These are phyloP conservation scores for Hylia prasina DNA, from an alignment of 2,113 vertebrate species.

Conservation along the genomic window DNA sequence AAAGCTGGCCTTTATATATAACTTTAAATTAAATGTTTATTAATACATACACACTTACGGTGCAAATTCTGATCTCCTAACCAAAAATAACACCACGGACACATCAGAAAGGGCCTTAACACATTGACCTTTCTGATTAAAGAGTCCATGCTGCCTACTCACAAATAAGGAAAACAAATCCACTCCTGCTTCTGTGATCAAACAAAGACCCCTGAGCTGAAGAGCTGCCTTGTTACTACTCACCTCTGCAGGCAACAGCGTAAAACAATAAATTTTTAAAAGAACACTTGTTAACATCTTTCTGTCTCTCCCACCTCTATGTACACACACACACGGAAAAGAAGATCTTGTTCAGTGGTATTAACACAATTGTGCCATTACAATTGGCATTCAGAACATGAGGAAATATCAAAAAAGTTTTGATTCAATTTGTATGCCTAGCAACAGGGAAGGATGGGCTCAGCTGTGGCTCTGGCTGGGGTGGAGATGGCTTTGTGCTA, in stretches of 20 bases:
- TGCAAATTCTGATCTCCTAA: neutral
- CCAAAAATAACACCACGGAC: neutral
- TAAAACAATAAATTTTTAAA: constrained; percentile 29
- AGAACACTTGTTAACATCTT: constrained; percentile 55
- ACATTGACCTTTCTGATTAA: neutral
- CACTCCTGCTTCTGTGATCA: constrained; percentile 70
- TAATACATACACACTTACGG: neutral
- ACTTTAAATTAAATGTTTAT: neutral
- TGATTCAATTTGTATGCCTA: neutral
- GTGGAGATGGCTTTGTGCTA: neutral
- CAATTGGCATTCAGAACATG: neutral
- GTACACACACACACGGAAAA: neutral
- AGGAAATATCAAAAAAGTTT: neutral
- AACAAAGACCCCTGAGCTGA: constrained; percentile 57
- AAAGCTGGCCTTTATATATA: neutral
- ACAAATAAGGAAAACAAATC: constrained; percentile 63
- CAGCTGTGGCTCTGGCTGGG: neutral
- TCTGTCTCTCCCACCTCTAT: neutral
- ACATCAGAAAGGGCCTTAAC: neutral
- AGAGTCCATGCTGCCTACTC: constrained; percentile 19
- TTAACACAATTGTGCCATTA: neutral
- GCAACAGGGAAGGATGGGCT: neutral
- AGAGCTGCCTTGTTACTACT: constrained; percentile 66
- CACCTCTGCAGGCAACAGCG: constrained; percentile 54
- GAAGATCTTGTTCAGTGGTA: neutral